These are phyloP conservation scores for Diglossa brunneiventris DNA, from an alignment of 2,113 vertebrate genomes.

Conservation along the genomic window DNA sequence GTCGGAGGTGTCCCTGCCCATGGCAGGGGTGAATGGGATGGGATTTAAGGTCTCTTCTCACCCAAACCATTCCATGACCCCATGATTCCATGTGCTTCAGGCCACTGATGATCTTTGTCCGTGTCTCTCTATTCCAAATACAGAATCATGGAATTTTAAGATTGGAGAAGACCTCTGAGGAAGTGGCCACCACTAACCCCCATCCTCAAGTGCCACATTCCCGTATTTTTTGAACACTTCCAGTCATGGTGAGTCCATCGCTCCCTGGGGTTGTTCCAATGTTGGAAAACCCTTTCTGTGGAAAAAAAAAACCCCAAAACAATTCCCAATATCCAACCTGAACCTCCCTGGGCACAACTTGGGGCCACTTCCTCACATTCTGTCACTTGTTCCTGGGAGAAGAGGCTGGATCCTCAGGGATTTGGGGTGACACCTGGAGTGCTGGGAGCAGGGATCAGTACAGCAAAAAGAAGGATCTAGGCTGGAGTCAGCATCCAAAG, in stretches of 20 bases:
- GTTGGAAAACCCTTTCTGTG: not conserved
- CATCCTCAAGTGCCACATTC: not conserved
- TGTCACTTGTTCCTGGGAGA: not conserved
- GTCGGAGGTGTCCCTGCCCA: not conserved
- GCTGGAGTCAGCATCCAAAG: rapidly evolving
- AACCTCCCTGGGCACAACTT: not conserved
- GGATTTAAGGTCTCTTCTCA: rapidly evolving
- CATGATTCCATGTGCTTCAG: not conserved
- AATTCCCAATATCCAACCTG: not conserved
- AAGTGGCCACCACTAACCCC: not conserved
- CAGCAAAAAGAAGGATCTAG: not conserved
- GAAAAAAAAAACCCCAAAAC: too few relatives aligned
- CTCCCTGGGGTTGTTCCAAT: not conserved
- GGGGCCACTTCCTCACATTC: rapidly evolving
- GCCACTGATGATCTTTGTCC: not conserved
- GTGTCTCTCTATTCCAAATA: not conserved
- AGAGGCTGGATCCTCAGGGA: not conserved
- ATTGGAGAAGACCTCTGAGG: not conserved
- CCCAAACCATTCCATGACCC: not conserved
- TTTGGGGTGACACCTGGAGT: not conserved
- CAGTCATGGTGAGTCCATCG: rapidly evolving
- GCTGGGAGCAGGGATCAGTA: not conserved
- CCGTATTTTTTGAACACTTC: not conserved
- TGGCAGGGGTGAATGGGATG: not conserved
- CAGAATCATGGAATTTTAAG: not conserved